Base-by-base conservation (phyloP, 2,888 invertebrate genomes). In the Leucophenga montana region DNA sequence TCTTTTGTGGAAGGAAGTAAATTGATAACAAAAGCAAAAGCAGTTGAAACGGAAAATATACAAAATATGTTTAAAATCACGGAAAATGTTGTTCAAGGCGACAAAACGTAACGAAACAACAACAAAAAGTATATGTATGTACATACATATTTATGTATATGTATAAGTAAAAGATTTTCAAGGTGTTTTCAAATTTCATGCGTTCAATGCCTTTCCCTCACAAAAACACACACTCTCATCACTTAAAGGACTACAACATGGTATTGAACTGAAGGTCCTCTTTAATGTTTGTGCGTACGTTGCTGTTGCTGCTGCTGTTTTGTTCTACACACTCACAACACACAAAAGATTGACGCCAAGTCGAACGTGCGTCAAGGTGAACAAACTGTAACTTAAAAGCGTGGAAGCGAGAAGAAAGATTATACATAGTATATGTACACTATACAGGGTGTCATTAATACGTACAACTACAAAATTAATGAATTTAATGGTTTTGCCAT, bases 291-390 rank as follows among this genome's bases (percentile, higher is more conserved):
- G 13, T 50, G 50, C 18, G 18, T 50, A 6, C n/a, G 64, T 56
- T 65, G 69, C 59, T 68, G 71, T 61, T 62, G 71, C 65, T 67
- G 68, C 57, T 75, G 72, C 71, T 71, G 64, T 68, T 76, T 14
- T 1, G 22, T 27, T 61, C 39, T 79, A 75, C 22, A 68, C 66
- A 66, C 69, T 70, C 54, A 73, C 79, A 74, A 67, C 71, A 72
- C 71, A 68, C 75, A 71, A 66, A 83, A 83, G 80, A 31, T 16
- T 31, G 11, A 33, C 31, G 73, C 70, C 50, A 46, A 62, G 44
- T 61, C 44, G 44, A 69, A 78, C 71, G 75, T 75, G 78, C 75
- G 74, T 82, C 82, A 82, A 82, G 82, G 82, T 82, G 83, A 82
- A 82, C 81, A 80, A 82, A 80, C 84, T 80, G 82, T 75, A 77